phyloP scores from a whole-genome alignment of 2,888 invertebrate species.

The Plagodis pulveraria region DNA sequence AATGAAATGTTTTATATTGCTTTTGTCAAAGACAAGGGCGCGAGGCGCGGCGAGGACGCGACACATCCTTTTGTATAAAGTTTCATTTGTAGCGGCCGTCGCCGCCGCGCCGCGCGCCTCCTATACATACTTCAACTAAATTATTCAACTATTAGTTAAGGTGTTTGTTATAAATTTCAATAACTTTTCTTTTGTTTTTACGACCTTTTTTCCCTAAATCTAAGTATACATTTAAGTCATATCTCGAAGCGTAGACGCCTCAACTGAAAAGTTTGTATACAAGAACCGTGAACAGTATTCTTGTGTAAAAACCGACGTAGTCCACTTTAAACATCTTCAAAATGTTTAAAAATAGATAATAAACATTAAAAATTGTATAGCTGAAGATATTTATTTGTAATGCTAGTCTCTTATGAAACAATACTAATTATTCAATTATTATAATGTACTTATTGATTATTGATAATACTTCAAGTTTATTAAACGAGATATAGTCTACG shows the following conservation, averaged over 20 bases:
- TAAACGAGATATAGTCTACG: conserved; percentile 83
- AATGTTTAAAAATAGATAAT: conserved; percentile 82
- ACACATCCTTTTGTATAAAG: conserved; percentile 69
- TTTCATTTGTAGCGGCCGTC: conserved; percentile 64
- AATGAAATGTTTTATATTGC: conserved; percentile 84
- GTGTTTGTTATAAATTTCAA: conserved; percentile 85
- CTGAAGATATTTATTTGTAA: conserved; percentile 85
- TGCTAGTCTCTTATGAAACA: conserved; percentile 85
- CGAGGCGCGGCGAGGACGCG: conserved; percentile 46
- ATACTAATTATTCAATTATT: conserved; percentile 85
- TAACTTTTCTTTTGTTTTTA: conserved; percentile 82
- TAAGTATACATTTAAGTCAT: conserved; percentile 84
- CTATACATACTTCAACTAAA: conserved; percentile 69
- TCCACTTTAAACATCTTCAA: conserved; percentile 81
- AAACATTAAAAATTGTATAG: conserved; percentile 83
- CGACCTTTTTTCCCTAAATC: conserved; percentile 81
- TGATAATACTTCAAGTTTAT: conserved; percentile 85
- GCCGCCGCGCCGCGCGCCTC: conserved; percentile 45
- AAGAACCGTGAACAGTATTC: conserved; percentile 65
- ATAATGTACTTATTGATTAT: conserved; percentile 85
- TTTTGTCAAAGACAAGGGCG: conserved; percentile 73
- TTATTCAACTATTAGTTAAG: conserved; percentile 83
- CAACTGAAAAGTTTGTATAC: conserved; percentile 69
- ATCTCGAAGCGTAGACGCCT: conserved; percentile 83
- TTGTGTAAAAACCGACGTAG: conserved; percentile 76